Percentiles rank a stretch among this genome's conserved stretches.
These are phyloP conservation scores for Mesoclemmys tuberculata DNA, from an alignment of 2,113 vertebrate species.

Conservation along the genomic window DNA sequence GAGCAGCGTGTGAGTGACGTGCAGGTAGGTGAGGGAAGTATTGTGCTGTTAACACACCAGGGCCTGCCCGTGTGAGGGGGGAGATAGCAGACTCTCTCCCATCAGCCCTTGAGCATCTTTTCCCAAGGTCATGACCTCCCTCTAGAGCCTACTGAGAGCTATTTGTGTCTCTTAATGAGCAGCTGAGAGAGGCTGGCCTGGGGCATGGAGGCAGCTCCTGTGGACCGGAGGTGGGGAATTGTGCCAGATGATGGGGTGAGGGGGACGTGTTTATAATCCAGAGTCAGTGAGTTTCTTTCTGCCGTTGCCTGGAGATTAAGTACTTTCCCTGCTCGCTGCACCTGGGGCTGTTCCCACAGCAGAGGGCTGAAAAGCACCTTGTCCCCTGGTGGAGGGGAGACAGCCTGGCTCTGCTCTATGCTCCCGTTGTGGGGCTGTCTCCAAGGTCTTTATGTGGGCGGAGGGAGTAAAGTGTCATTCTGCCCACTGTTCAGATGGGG, in stretches of 20 bases:
- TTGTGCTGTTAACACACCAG: not conserved
- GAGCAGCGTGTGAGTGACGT: not conserved
- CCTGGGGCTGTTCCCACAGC: not conserved
- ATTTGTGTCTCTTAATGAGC: rapidly evolving
- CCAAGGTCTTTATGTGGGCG: too few relatives aligned
- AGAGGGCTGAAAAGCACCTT: not conserved
- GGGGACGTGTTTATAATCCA: not conserved
- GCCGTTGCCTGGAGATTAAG: not conserved
- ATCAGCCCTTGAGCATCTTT: not conserved
- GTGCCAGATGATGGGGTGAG: not conserved
- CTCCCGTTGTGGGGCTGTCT: not conserved
- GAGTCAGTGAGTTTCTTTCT: not conserved
- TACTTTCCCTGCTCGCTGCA: not conserved
- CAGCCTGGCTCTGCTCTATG: not conserved
- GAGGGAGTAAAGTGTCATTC: too few relatives aligned
- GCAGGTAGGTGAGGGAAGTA: not conserved
- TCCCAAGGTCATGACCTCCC: not conserved
- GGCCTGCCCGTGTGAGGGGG: not conserved
- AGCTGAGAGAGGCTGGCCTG: not conserved
- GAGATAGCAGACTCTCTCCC: not conserved
- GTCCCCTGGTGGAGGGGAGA: not conserved
- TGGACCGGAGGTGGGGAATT: not conserved
- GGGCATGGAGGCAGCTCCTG: not conserved
- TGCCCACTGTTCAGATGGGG: not conserved
- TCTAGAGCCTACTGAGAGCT: rapidly evolving